phyloP scores from a whole-genome alignment of 2,797 vertebrate species.

The Syncerus caffer region DNA sequence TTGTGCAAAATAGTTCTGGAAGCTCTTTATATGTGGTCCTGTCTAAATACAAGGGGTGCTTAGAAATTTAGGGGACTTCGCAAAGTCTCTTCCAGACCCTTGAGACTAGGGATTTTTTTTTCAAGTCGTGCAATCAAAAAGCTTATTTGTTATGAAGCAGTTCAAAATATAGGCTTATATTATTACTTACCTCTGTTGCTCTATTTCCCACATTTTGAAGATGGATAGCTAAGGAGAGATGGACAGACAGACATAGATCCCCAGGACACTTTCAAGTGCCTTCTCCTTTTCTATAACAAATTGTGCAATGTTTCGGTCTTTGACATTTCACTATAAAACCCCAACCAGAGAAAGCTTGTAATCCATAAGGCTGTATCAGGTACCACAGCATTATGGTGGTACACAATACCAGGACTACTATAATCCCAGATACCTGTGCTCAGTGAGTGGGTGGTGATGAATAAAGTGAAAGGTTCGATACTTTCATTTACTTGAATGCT shows the following conservation, averaged over 20 bases:
- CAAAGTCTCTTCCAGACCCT: neutral
- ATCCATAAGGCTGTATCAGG: neutral
- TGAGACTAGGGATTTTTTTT: neutral
- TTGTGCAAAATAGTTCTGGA: neutral
- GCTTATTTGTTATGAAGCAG: neutral
- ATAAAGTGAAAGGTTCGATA: neutral
- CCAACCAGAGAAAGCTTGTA: neutral
- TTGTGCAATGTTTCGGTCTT: neutral
- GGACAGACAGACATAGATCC: neutral
- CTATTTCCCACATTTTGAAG: neutral
- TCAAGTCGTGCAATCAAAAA: neutral
- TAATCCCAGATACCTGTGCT: neutral
- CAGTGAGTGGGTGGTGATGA: neutral
- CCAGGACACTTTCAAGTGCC: neutral
- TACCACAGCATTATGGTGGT: neutral
- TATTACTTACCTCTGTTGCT: neutral
- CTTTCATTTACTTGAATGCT: neutral
- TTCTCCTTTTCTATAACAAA: neutral
- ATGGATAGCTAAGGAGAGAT: neutral
- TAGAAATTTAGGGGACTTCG: neutral
- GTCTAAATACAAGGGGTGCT: neutral
- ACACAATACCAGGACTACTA: neutral
- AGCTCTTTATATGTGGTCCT: neutral
- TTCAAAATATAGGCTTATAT: neutral
- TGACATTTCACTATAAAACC: neutral